phyloP scores from a whole-genome alignment of 2,797 vertebrate genomes.

The Spinibarbus caldwelli region DNA sequence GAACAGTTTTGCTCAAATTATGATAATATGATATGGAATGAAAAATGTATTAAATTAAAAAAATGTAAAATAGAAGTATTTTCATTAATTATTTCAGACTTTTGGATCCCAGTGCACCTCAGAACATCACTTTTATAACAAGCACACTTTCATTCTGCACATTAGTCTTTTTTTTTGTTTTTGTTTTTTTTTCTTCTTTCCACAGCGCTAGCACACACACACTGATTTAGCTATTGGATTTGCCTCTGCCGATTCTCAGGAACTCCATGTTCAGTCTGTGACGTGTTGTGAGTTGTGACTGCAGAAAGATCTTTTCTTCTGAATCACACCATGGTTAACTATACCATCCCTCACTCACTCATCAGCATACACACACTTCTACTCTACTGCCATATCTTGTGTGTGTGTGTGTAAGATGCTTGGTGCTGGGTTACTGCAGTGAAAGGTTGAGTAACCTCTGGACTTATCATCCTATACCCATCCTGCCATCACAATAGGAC shows the following conservation, averaged over 20 bases:
- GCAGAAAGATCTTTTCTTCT: slow-evolving; percentile 29
- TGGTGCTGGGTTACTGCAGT: slow-evolving; percentile 49
- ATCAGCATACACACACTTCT: slow-evolving; percentile 11
- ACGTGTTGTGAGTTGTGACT: slow-evolving; percentile 34
- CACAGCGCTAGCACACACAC: not conserved
- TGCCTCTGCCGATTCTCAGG: not conserved
- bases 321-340: slow-evolving; percentile 46
- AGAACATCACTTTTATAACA: not conserved
- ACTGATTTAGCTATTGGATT: slow-evolving; percentile 11
- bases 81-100: not conserved
- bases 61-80: not conserved
- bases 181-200: not conserved
- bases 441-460: slow-evolving; percentile 26
- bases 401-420: slow-evolving; percentile 12
- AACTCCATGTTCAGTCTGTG: slow-evolving; percentile 23
- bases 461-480: slow-evolving; percentile 37
- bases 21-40: not conserved
- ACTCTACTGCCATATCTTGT: not conserved
- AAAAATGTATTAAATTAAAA: not conserved
- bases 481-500: slow-evolving; percentile 23
- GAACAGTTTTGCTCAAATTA: not conserved
- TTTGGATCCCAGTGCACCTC: not conserved
- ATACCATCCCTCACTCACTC: slow-evolving; percentile 62
- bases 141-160: not conserved
- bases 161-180: not conserved